These are phyloP conservation scores for Prionailurus bengalensis DNA, from an alignment of 2,113 vertebrate genomes.

Conservation along the genomic window DNA sequence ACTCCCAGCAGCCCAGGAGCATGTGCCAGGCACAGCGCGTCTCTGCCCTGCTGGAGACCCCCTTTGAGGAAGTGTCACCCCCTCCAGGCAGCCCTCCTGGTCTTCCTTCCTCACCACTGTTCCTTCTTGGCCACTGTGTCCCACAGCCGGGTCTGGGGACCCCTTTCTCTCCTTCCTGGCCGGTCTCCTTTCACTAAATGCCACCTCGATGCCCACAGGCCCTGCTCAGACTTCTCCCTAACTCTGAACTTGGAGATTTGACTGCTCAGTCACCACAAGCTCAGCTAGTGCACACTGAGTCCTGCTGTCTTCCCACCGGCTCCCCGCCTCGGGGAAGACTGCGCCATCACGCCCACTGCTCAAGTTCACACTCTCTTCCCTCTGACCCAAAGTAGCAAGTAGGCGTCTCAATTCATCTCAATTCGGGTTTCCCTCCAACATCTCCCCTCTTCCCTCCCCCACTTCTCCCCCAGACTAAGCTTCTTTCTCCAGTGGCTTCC, in stretches of 20 bases:
- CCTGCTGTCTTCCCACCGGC: rapidly evolving
- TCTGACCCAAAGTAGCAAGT: not conserved
- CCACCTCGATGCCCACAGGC: not conserved
- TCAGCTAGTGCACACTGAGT: not conserved
- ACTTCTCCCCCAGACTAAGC: rapidly evolving
- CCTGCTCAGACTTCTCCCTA: not conserved
- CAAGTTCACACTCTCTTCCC: not conserved
- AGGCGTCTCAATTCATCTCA: not conserved
- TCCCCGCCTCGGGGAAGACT: rapidly evolving
- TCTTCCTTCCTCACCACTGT: rapidly evolving
- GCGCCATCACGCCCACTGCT: not conserved
- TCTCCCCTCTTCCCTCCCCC: not conserved
- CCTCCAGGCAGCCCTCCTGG: not conserved
- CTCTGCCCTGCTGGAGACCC: not conserved
- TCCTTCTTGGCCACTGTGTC: not conserved
- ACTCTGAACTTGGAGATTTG: not conserved
- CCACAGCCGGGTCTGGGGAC: not conserved
- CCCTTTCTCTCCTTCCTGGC: not conserved
- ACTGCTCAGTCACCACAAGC: not conserved
- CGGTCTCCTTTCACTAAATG: not conserved
- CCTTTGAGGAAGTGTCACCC: not conserved
- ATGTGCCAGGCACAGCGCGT: rapidly evolving
- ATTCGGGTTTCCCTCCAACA: not conserved
- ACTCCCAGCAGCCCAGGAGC: not conserved
- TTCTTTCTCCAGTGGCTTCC: rapidly evolving